Evolutionary conservation across 2,113 vertebrate genomes (phyloP), one percentile per base, ranked within the genome.

Genomic region (Gallinago undulata): DNA sequence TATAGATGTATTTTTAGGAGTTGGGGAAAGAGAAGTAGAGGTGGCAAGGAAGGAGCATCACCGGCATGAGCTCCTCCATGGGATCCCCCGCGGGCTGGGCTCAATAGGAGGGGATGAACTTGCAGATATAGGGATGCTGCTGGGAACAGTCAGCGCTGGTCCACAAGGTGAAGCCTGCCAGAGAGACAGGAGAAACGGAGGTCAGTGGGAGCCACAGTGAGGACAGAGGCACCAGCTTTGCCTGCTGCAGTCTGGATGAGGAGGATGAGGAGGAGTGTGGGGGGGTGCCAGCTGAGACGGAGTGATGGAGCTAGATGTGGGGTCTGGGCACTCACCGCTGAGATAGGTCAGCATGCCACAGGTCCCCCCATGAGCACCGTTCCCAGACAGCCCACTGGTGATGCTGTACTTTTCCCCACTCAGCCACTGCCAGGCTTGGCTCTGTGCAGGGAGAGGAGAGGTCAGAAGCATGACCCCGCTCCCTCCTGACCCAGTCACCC

Each of bases 121-220:
- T 98, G 97, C 98, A 98, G 89, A 98, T 11, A 72, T 85, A 98
- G 66, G 74, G 97, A 14, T 93, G 90, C 31, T 1, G 22, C 19
- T 9, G 13, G 37, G 16, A 0, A 21, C 97, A 98, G 4, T 88
- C 3, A 1, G 72, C 7, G 1, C 63, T 79, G 76, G 60, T 35
- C 97, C 98, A 98, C 28, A 48, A 14, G 5, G 87, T 63, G 84
- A 98, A 98, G 3, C 48, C 98, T 98, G 96, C 4, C 37, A 12
- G 78, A 85, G 70, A 95, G 75, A 64, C 1, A 30, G 53, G 15
- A 55, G 8, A 25, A 23, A 19, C 0, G 1, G 7, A 56, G 21
- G 21, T 67, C 39, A 66, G 62, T 0, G 0, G 51, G 19, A 43
- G 28, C 41, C 50, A 8, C 4, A 3, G 39, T 1, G 3, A 45